A percentile compares a stretch with the other conserved stretches of the same genome.
These are phyloP conservation scores for Andricus grossulariae DNA, from an alignment of 1,140 invertebrate genomes.

Conservation along the genomic window DNA sequence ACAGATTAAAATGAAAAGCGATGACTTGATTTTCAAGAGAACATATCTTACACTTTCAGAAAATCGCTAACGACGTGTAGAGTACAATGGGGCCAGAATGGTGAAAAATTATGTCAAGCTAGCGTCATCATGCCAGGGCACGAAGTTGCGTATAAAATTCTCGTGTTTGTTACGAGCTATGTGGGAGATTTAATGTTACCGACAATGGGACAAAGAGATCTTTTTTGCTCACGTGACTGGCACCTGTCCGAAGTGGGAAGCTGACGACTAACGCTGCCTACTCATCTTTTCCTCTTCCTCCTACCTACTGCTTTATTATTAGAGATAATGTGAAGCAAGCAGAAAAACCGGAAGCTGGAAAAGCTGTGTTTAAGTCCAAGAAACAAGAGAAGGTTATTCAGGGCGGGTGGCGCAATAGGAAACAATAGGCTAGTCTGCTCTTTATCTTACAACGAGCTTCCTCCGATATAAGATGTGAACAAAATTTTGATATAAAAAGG, in stretches of 20 bases:
- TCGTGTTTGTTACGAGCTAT: background rate
- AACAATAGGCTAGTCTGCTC: too few relatives aligned
- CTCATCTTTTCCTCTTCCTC: background rate
- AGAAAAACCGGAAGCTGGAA: background rate
- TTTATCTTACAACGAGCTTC: too few relatives aligned
- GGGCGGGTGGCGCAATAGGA: too few relatives aligned
- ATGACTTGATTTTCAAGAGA: conserved; percentile 12
- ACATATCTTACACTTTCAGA: conserved; percentile 4
- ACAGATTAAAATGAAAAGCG: conserved; percentile 2
- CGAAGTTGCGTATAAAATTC: conserved; percentile 14
- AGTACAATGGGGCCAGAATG: conserved; percentile 10
- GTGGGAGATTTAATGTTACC: conserved; percentile 24
- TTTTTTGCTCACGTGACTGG: conserved; percentile 19
- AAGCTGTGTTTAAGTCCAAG: background rate
- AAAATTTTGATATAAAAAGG: too few relatives aligned
- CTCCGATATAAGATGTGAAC: too few relatives aligned
- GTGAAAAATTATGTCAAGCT: conserved; percentile 20
- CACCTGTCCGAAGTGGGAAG: conserved; percentile 18
- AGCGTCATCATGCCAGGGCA: background rate
- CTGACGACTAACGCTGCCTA: background rate
- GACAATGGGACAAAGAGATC: conserved; percentile 3
- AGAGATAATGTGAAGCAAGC: background rate
- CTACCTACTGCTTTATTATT: background rate
- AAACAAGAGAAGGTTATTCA: background rate
- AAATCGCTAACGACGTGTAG: conserved; percentile 10